Conservation (phyloP, 2,888 invertebrate genomes). For the Oscheius sp. region DNA sequence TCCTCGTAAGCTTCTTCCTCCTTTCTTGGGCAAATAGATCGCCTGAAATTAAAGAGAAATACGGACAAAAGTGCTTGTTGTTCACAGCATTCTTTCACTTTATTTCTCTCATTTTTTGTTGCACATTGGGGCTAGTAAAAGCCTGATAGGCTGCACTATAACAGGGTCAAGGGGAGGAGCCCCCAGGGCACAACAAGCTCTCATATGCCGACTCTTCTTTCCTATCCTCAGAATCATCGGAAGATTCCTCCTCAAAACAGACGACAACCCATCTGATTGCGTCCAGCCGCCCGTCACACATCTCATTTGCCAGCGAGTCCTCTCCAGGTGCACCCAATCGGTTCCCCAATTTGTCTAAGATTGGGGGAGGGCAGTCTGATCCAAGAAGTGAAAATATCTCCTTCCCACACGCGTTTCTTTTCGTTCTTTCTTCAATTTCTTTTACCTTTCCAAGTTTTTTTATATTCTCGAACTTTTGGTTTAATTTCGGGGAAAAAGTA, state of each 20-base stretch:
- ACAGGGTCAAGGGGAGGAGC: constrained; percentile 26
- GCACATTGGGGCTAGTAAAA: neutral
- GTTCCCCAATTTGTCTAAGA: constrained; percentile 13
- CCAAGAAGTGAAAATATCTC: too few relatives aligned
- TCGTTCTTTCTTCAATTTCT: too few relatives aligned
- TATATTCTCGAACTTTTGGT: too few relatives aligned
- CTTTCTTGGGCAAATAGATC: neutral
- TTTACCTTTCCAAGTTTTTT: too few relatives aligned
- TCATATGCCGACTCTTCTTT: constrained; percentile 22
- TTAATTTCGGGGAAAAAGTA: too few relatives aligned
- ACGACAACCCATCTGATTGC: constrained; percentile 18
- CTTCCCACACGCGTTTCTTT: too few relatives aligned
- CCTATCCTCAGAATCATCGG: constrained; percentile 1
- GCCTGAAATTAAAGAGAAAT: too few relatives aligned
- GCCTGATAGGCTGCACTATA: constrained; percentile 24
- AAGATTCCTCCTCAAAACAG: constrained; percentile 22
- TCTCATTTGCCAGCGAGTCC: constrained; percentile 30
- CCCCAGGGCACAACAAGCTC: constrained; percentile 28
- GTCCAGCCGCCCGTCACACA: constrained; percentile 28
- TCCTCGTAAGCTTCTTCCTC: neutral
- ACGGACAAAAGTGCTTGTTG: neutral
- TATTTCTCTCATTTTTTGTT: neutral
- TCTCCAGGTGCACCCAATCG: constrained; percentile 28
- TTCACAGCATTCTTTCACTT: neutral
- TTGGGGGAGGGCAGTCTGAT: neutral